Percentiles rank a stretch among this genome's conserved stretches.
Conservation (phyloP, 2,797 vertebrate species). For the Staurois parvus region DNA sequence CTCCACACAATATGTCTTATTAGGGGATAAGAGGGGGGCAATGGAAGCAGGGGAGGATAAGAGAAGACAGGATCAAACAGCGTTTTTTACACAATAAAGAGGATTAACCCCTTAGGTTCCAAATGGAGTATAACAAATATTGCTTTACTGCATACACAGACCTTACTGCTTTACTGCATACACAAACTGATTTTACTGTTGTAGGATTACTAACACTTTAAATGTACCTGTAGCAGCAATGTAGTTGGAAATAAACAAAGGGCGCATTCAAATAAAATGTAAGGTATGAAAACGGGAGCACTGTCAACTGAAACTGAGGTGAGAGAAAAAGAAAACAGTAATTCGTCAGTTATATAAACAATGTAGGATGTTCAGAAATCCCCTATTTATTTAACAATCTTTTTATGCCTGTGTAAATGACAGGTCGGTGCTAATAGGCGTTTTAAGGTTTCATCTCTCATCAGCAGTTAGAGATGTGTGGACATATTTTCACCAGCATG, state of each 20-base stretch:
- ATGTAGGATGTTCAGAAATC: neutral
- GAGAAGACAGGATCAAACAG: no score
- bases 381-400: conserved; percentile 24
- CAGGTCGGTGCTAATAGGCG: neutral
- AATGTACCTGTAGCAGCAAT: neutral
- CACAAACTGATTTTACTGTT: no score
- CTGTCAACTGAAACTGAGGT: neutral
- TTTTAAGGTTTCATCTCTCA: conserved; percentile 23
- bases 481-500: conserved; percentile 35
- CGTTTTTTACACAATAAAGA: no score
- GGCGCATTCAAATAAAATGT: neutral
- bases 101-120: no score
- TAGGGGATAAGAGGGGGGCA: no score
- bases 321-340: conserved; percentile 1
- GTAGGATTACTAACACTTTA: no score
- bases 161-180: no score
- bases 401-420: conserved; percentile 46
- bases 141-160: no score
- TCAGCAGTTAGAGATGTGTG: conserved; percentile 12
- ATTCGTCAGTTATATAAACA: neutral
- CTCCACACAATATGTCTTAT: no score
- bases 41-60: no score
- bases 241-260: neutral
- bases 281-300: neutral
- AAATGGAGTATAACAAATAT: no score